A percentile compares a stretch with the other conserved stretches of the same genome.
Evolutionary conservation across 2,797 vertebrate genomes (phyloP).

Genomic region (Botia kubotai): DNA sequence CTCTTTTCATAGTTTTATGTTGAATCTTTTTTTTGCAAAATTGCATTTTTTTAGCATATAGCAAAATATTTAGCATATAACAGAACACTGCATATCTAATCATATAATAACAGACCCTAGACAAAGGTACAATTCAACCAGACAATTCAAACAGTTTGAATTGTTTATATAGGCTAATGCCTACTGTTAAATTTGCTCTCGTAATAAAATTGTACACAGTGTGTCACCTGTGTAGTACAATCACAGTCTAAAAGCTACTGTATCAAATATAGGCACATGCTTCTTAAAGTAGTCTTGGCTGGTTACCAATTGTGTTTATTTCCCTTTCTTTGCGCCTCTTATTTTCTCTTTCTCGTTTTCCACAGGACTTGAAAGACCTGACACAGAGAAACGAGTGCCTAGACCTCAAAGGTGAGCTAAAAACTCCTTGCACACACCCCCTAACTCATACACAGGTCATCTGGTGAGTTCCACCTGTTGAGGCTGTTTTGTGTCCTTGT

Average conservation of each 20-base stretch:
- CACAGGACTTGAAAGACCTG: slow-evolving; percentile 89
- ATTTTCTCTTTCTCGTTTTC: slow-evolving; percentile 43
- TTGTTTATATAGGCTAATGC: too few species aligned
- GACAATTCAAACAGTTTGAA: too few species aligned
- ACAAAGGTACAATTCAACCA: too few species aligned
- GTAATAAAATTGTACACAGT: too few species aligned
- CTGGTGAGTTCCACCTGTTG: background rate
- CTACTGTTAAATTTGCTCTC: too few species aligned
- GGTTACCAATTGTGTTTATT: background rate
- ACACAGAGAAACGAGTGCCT: slow-evolving; percentile 90
- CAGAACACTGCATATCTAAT: too few species aligned
- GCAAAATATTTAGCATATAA: too few species aligned
- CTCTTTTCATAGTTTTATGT: slow-evolving; percentile 66
- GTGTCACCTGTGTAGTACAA: too few species aligned
- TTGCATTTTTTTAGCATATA: too few species aligned
- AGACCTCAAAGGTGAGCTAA: slow-evolving; percentile 88
- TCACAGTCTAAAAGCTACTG: background rate
- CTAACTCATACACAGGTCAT: background rate
- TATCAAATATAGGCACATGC: background rate
- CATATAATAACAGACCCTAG: too few species aligned
- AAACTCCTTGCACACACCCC: background rate
- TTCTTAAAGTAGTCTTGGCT: background rate
- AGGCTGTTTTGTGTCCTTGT: slow-evolving; percentile 18
- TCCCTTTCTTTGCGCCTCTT: background rate
- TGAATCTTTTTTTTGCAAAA: slow-evolving; percentile 68